Percentiles rank a stretch among this genome's conserved stretches.
phyloP scores from a whole-genome alignment of 2,888 invertebrate species.

The Leistus spinibarbis region DNA sequence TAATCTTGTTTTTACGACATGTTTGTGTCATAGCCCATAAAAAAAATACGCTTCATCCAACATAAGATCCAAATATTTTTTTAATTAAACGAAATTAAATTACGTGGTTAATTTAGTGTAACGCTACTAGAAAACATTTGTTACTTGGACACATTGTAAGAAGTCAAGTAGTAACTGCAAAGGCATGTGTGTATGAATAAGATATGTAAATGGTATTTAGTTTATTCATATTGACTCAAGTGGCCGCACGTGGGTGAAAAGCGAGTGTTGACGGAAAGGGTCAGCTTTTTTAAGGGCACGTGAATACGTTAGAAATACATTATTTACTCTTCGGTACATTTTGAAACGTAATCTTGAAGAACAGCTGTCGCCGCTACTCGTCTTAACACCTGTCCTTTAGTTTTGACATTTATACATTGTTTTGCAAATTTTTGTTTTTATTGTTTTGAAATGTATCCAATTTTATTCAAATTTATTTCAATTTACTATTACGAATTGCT shows the following conservation, averaged over 20 bases:
- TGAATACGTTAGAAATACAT: conserved; percentile 2
- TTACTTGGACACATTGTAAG: neutral
- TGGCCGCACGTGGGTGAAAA: conserved; percentile 13
- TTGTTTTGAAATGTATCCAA: neutral
- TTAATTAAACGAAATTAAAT: conserved; percentile 5
- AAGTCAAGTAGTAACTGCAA: neutral
- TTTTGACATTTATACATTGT: neutral
- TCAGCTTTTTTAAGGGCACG: neutral
- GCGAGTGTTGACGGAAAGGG: neutral
- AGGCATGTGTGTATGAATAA: neutral
- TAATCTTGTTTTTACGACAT: no score
- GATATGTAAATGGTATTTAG: neutral
- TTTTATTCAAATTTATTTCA: neutral
- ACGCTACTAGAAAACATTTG: conserved; percentile 13
- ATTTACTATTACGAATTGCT: neutral
- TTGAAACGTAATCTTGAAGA: conserved; percentile 3
- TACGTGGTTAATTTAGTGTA: conserved; percentile 3
- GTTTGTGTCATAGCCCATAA: neutral
- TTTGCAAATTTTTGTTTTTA: neutral
- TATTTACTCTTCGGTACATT: neutral
- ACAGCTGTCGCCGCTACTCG: neutral
- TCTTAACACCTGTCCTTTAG: conserved; percentile 4
- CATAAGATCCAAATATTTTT: neutral
- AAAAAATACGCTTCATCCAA: neutral
- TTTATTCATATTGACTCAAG: neutral